These are phyloP conservation scores for Byasa hedistus DNA, from an alignment of 2,888 invertebrate genomes.

Conservation along the genomic window DNA sequence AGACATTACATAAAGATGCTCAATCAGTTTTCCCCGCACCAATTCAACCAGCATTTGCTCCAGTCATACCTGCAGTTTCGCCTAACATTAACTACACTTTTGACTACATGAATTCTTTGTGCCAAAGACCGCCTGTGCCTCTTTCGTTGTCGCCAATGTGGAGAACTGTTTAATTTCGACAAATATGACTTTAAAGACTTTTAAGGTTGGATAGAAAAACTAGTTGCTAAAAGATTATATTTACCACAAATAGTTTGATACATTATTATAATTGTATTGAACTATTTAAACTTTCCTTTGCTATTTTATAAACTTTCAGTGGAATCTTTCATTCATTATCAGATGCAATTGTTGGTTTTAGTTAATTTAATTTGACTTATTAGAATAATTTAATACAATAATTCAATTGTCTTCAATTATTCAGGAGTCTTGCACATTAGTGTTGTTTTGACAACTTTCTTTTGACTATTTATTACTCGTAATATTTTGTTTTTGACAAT, in stretches of 20 bases:
- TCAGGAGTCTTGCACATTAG: not conserved
- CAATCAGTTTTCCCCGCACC: constrained; percentile 40
- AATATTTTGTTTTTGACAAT: too few species aligned
- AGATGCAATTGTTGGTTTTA: not conserved
- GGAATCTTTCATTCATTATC: not conserved
- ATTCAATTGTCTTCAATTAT: constrained; percentile 35
- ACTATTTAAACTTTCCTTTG: not conserved
- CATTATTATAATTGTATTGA: not conserved
- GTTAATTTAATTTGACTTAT: not conserved
- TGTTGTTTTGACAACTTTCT: too few species aligned
- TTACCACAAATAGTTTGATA: not conserved
- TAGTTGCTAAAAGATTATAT: not conserved
- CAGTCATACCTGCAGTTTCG: constrained; percentile 45
- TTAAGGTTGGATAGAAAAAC: constrained; percentile 3
- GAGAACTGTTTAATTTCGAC: constrained; percentile 34
- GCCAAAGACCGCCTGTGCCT: constrained; percentile 40
- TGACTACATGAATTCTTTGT: constrained; percentile 49
- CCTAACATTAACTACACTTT: constrained; percentile 49
- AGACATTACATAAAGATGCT: constrained; percentile 53
- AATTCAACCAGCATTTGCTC: constrained; percentile 46
- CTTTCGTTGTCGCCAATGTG: constrained; percentile 46
- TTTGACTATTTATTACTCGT: too few species aligned
- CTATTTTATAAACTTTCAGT: not conserved
- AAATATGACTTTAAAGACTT: not conserved
- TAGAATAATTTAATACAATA: constrained; percentile 34